A percentile compares a stretch with the other conserved stretches of the same genome.
phyloP scores from a whole-genome alignment of 2,888 invertebrate species.

The Sceliomorpha sp. region DNA sequence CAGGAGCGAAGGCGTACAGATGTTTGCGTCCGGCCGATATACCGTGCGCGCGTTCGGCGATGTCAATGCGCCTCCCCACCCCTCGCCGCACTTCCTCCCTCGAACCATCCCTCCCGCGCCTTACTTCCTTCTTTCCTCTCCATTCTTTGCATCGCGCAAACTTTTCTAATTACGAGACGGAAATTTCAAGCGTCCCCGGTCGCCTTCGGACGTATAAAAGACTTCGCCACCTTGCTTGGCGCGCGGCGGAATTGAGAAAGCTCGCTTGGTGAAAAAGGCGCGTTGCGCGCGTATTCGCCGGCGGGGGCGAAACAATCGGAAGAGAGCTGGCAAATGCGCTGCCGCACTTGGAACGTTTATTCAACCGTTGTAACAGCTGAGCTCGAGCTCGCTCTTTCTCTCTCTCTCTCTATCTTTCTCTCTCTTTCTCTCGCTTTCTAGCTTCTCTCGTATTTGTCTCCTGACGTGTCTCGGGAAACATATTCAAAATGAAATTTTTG shows the following conservation, averaged over 20 bases:
- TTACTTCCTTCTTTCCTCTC: constrained; percentile 30
- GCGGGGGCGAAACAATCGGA: constrained; percentile 15
- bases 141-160: constrained; percentile 36
- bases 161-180: constrained; percentile 56
- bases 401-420: no score
- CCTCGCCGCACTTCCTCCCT: background rate
- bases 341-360: constrained; percentile 27
- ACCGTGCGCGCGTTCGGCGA: constrained; percentile 9
- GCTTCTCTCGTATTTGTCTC: background rate
- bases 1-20: no score
- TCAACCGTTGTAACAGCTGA: constrained; percentile 43
- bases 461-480: background rate
- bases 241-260: background rate
- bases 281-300: no score
- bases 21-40: constrained; percentile 33
- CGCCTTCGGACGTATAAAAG: constrained; percentile 29
- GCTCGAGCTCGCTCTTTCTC: no score
- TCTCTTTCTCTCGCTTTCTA: no score
- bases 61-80: constrained; percentile 12
- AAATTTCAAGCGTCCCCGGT: constrained; percentile 34
- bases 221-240: background rate
- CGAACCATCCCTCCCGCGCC: constrained; percentile 30
- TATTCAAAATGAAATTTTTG: background rate
- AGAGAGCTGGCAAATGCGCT: constrained; percentile 28
- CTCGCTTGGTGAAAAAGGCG: no score